phyloP scores from a whole-genome alignment of 2,113 vertebrate genomes.

The Pyxicephalus adspersus region DNA sequence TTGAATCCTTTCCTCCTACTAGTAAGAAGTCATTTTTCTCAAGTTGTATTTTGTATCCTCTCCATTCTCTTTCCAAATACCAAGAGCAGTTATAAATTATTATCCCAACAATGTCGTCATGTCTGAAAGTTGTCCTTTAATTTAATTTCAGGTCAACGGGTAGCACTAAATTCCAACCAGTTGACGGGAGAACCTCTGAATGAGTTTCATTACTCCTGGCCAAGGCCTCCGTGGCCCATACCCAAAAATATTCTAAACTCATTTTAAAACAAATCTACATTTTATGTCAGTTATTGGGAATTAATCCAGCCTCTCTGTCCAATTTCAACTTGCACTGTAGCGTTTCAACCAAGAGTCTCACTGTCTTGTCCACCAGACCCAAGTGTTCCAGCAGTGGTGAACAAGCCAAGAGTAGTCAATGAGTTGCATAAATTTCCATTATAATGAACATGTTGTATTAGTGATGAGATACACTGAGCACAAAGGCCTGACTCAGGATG shows the following conservation, averaged over 20 bases:
- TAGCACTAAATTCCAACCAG: conserved; percentile 36
- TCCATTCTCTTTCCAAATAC: conserved; percentile 26
- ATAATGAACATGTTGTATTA: conserved; percentile 31
- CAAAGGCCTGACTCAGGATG: conserved; percentile 21
- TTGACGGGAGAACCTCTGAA: conserved; percentile 46
- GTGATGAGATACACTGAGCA: conserved; percentile 28
- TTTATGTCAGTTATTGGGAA: conserved; percentile 51
- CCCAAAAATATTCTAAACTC: conserved; percentile 42
- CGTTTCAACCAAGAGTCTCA: conserved; percentile 27
- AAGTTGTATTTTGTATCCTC: not conserved
- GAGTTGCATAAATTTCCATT: conserved; percentile 32
- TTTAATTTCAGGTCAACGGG: conserved; percentile 50
- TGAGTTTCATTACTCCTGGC: conserved; percentile 47
- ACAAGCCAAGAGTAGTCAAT: conserved; percentile 26
- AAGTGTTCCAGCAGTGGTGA: not conserved
- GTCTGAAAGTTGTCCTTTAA: conserved; percentile 41
- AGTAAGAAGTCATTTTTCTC: conserved; percentile 15
- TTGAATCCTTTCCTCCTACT: conserved; percentile 4
- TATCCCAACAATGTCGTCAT: conserved; percentile 41
- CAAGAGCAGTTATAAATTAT: conserved; percentile 27
- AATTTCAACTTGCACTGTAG: conserved; percentile 39
- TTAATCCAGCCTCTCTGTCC: conserved; percentile 48
- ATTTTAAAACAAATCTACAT: conserved; percentile 36
- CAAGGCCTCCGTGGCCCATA: not conserved
- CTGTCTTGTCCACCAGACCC: conserved; percentile 18